Percentiles rank a stretch among this genome's conserved stretches.
These are phyloP conservation scores for Lasioglossum marginatum DNA, from an alignment of 2,888 invertebrate species.

Conservation along the genomic window DNA sequence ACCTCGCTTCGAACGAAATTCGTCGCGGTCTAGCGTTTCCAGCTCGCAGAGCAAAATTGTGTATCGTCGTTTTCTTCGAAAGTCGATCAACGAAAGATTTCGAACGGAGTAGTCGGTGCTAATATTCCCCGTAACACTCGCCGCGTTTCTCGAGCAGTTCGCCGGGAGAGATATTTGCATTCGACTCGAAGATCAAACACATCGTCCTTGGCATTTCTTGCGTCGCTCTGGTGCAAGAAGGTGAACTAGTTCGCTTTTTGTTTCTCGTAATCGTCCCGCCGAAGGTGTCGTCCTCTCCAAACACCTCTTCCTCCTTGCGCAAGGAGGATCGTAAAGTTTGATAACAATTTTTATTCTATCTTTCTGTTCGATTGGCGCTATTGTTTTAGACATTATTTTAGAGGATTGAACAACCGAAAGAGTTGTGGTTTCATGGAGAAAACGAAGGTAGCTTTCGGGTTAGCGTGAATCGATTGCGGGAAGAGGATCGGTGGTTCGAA, in stretches of 20 bases:
- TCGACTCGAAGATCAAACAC: conserved; percentile 36
- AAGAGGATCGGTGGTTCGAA: background rate
- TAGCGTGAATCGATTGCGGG: background rate
- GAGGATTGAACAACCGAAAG: background rate
- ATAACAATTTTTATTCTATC: background rate
- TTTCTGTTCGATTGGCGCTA: no score
- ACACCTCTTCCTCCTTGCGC: background rate
- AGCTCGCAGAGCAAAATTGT: background rate
- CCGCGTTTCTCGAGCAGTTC: background rate
- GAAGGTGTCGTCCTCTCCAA: conserved; percentile 50
- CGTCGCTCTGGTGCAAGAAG: conserved; percentile 45
- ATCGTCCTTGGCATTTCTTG: conserved; percentile 50
- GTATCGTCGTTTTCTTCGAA: background rate
- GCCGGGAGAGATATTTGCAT: background rate
- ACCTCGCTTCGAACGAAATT: conserved; percentile 30
- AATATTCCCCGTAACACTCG: background rate
- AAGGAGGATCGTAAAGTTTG: background rate
- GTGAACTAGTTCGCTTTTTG: conserved; percentile 62
- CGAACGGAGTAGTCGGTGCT: background rate
- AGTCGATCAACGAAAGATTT: background rate
- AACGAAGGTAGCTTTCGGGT: background rate
- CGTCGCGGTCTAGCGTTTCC: conserved; percentile 26
- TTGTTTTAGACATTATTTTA: no score
- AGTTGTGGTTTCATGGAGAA: background rate
- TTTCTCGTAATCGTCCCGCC: conserved; percentile 34